Evolutionary conservation across 2,797 vertebrate genomes (phyloP).

Genomic region (Hydrolagus colliei): DNA sequence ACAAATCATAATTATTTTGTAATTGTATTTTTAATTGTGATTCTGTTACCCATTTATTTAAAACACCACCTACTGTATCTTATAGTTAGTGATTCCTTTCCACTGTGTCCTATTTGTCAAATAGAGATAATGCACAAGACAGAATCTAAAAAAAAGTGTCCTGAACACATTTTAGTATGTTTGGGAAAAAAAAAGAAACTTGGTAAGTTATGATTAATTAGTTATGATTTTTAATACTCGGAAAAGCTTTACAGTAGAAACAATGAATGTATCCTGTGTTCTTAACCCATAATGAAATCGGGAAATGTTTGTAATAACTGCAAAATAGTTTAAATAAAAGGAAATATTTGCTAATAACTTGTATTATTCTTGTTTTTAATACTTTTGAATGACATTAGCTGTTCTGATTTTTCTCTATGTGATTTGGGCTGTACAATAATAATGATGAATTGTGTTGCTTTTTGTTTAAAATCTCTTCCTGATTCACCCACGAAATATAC

Average conservation of each 20-base stretch:
- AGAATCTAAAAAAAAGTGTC: neutral
- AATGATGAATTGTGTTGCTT: neutral
- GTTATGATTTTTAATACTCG: neutral
- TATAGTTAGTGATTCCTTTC: too few species aligned
- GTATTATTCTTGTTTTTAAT: neutral
- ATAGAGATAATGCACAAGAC: neutral
- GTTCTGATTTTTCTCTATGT: neutral
- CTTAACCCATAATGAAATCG: neutral
- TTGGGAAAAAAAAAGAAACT: neutral
- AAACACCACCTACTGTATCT: too few species aligned
- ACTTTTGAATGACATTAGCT: neutral
- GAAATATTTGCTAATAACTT: neutral
- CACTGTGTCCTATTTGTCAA: neutral
- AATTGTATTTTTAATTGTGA: neutral
- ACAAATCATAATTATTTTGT: neutral
- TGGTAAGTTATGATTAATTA: conserved; percentile 11
- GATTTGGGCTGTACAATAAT: neutral
- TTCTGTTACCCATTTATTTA: too few species aligned
- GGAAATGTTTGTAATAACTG: conserved; percentile 6
- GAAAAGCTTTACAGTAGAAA: neutral
- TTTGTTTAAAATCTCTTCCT: neutral
- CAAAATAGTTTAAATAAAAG: neutral
- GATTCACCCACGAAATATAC: neutral
- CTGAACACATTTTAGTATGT: neutral
- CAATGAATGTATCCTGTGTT: neutral